Evolutionary conservation across 2,888 invertebrate genomes (phyloP), one percentile per base, ranked within the genome.

Genomic region (Stenotaenia linearis): DNA sequence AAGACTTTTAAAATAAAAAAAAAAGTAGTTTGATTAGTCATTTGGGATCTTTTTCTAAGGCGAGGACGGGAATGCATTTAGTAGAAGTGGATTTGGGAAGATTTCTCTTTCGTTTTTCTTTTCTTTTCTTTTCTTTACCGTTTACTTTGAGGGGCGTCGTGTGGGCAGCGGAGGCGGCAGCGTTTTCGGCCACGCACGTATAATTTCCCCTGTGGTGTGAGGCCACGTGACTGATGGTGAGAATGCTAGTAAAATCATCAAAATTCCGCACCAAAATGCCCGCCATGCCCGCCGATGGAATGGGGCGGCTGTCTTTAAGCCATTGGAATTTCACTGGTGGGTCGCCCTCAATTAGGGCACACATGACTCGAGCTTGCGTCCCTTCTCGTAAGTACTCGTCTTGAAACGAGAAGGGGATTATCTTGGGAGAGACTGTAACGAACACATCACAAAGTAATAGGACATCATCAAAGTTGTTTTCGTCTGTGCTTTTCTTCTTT

Each of bases 181-280:
- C 79, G 40, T 79, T 79, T 40, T 79, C 79, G 25, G 79, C 79
- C 23, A 79, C 75, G 45, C 79, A 79, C 37, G 79, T 75, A 74
- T 79, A 79, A 75, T 79, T 79, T 30, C 79, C 79, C 79, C 79
- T 69, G 75, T 79, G 79, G 75, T 79, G 79, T 23, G 79, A 79
- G 37, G 69, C 37, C 37, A 79, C 79, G 23, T 75, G 35, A 37
- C 74, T 75, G 75, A 79, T 79, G 79, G 79, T 79, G 74, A 79
- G 79, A 75, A 79, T 79, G 79, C 79, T 79, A 79, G 79, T 35
- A 75, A 79, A 79, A 79, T 79, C 79, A 37, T 79, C 79, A 75
- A 79, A 79, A 40, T 35, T 79, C 32, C 79, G 79, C 28, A 79
- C 75, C 32, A 75, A 18, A 40, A 79, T 79, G 79, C 79, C 79